Evolutionary conservation across 2,888 invertebrate genomes (phyloP).

Genomic region (Nasonia oneida): DNA sequence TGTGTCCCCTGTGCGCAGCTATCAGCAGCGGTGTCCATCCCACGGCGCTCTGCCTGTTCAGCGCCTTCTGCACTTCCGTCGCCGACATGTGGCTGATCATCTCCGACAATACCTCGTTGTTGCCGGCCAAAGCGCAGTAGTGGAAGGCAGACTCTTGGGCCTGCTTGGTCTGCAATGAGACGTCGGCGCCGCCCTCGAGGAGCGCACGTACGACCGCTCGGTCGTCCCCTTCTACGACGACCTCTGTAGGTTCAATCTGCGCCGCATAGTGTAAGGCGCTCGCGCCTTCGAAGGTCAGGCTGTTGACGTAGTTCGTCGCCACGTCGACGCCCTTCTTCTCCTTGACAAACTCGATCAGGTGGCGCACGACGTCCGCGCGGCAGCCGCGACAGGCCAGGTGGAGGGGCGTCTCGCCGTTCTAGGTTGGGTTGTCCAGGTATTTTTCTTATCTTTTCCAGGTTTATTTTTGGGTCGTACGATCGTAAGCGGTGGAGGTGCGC

Average conservation of each 20-base stretch:
- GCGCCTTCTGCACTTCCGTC: slow-evolving; percentile 94
- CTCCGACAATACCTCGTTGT: slow-evolving; percentile 96
- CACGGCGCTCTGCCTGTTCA: slow-evolving; percentile 95
- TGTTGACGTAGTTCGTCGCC: slow-evolving; percentile 92
- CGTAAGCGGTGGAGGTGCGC: background rate
- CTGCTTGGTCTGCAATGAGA: slow-evolving; percentile 90
- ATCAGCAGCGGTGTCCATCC: slow-evolving; percentile 99
- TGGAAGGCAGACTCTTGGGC: slow-evolving; percentile 97
- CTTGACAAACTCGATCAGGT: slow-evolving; percentile 91
- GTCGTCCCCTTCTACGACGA: slow-evolving; percentile 86
- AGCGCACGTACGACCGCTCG: slow-evolving; percentile 94
- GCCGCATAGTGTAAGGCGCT: slow-evolving; percentile 97
- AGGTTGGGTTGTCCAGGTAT: slow-evolving; percentile 55
- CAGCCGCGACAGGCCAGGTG: slow-evolving; percentile 95
- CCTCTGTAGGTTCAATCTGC: slow-evolving; percentile 91
- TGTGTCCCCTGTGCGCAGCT: slow-evolving; percentile 97
- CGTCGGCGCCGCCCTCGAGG: slow-evolving; percentile 95
- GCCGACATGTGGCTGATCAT: slow-evolving; percentile 95
- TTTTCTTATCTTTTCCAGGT: background rate
- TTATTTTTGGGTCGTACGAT: background rate
- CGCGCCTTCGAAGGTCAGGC: slow-evolving; percentile 94
- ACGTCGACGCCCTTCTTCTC: slow-evolving; percentile 87
- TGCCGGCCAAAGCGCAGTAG: slow-evolving; percentile 96
- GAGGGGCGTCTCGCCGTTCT: slow-evolving; percentile 97
- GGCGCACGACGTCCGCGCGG: slow-evolving; percentile 91